Evolutionary conservation across 2,113 vertebrate species (phyloP), one percentile per base, ranked within the genome.

Genomic region (Uropsilus gracilis): DNA sequence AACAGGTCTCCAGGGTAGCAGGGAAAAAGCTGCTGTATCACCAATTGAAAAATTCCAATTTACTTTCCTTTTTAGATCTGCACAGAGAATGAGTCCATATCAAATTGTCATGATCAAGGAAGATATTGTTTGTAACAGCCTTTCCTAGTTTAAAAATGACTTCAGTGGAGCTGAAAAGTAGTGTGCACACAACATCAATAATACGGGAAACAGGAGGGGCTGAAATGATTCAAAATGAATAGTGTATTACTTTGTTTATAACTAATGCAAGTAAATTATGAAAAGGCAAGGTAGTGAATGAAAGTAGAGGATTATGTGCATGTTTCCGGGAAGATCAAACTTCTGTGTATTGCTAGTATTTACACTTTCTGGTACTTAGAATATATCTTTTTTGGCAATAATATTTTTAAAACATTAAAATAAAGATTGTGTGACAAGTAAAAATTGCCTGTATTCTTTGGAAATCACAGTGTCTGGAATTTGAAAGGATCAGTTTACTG

Each of bases 91-190:
- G 90, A 97, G 76, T 89, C 93, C 89, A 97, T 90, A 98, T 96
- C 90, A 97, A 96, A 98, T 97, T 98, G 97, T 96, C 97, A 97
- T 95, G 93, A 97, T 98, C 96, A 94, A 92, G 78, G 83, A 97
- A 97, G 88, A 97, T 96, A 97, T 95, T 96, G 91, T 94, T 97
- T 97, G 59, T 87, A 96, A 97, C 94, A 98, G 59, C 76, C 75
- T 96, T 97, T 98, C 88, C 88, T 96, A 92, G 72, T 96, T 98
- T 97, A 96, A 95, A 96, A 98, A 97, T 96, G 59, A 97, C 91
- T 98, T 95, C 48, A 8, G 28, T 73, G 46, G 89, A 18, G 68
- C 90, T 95, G 91, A 96, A 97, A 96, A 97, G 63, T 91, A 95
- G 55, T 94, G 84, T 91, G 50, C 24, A 34, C 57, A 22, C 53